Conservation (phyloP, 2,888 invertebrate species). For the Acrobasis suavella region DNA sequence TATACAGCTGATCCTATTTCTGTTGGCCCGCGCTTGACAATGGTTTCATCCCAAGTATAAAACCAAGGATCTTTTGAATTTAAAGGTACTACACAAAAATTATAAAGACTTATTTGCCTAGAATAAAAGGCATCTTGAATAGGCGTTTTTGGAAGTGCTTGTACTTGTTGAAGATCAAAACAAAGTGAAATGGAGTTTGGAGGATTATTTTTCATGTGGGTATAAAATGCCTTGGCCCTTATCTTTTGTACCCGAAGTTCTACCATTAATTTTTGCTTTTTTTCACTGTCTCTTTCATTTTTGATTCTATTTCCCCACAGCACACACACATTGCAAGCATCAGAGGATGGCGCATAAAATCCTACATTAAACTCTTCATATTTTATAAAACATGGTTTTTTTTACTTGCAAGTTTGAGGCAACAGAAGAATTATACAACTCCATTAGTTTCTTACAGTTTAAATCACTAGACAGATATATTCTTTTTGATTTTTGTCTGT, state of each 20-base stretch:
- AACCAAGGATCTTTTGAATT: slow-evolving; percentile 33
- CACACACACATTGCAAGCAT: slow-evolving; percentile 37
- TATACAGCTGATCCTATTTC: slow-evolving; percentile 35
- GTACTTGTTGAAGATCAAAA: slow-evolving; percentile 41
- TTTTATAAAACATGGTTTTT: slow-evolving; percentile 31
- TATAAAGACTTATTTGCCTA: slow-evolving; percentile 36
- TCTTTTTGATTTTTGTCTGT: slow-evolving; percentile 37
- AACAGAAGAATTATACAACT: slow-evolving; percentile 34
- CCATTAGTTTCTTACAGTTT: slow-evolving; percentile 33
- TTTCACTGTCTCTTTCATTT: slow-evolving; percentile 29
- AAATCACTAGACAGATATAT: slow-evolving; percentile 36
- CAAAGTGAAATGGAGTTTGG: slow-evolving; percentile 30
- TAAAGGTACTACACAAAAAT: slow-evolving; percentile 35
- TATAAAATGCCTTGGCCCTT: slow-evolving; percentile 35
- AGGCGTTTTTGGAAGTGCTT: slow-evolving; percentile 36
- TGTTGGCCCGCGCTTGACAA: slow-evolving; percentile 34
- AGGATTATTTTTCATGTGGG: slow-evolving; percentile 29
- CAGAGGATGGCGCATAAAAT: slow-evolving; percentile 37
- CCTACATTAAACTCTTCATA: slow-evolving; percentile 40
- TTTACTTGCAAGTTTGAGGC: slow-evolving; percentile 27
- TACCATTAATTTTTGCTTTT: slow-evolving; percentile 32
- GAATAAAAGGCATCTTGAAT: slow-evolving; percentile 40
- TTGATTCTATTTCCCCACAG: slow-evolving; percentile 33
- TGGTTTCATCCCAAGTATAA: slow-evolving; percentile 41
- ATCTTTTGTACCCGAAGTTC: slow-evolving; percentile 35